Base-by-base conservation (phyloP, 2,888 invertebrate species). In the Calameuta pallipes region DNA sequence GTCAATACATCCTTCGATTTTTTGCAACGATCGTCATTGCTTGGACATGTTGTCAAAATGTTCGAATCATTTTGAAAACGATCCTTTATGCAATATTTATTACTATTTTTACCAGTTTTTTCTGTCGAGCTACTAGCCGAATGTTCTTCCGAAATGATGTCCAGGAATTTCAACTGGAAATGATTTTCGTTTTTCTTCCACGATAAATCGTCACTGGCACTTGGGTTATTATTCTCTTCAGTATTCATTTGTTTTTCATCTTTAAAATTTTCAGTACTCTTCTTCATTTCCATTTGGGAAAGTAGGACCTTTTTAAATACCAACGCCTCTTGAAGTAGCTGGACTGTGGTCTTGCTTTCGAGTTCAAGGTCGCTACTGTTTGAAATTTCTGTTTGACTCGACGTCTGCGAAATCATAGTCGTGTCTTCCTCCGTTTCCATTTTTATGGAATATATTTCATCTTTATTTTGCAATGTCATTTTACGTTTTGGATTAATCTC, bases 131-230 rank as follows among this genome's bases (percentile, higher is more conserved):
- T 86, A 34, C 84, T 84, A 1, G 82, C 83, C 31, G 87, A 85
- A n/a, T 87, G 86, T 76, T 89, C 88, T 77, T 90, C 89, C 0
- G 85, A 82, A 70, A 89, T 88, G 73, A 88, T 87, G 37, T 90
- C 89, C 37, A 90, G 73, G 0, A 84, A 34, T 12, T 88, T 87
- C 0, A 86, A 80, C 76, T 84, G 83, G 37, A 83, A 85, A 80
- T 82, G 74, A 70, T 70, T 80, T 74, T 80, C 85, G 9, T 36
- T 75, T 30, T 73, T 80, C 12, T 69, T 56, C 77, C 74, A 79
- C 23, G 74, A 23, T 30, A 70, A 37, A 31, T 41, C 80, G 23
- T 79, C 80, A 9, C 9, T 23, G 56, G 23, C 2, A 23, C 23
- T 23, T 23, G 23, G 2, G 2, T 23, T 56, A 69, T 79, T 77